Base-by-base conservation (phyloP, 2,888 invertebrate genomes). In the Parnassius orleans region DNA sequence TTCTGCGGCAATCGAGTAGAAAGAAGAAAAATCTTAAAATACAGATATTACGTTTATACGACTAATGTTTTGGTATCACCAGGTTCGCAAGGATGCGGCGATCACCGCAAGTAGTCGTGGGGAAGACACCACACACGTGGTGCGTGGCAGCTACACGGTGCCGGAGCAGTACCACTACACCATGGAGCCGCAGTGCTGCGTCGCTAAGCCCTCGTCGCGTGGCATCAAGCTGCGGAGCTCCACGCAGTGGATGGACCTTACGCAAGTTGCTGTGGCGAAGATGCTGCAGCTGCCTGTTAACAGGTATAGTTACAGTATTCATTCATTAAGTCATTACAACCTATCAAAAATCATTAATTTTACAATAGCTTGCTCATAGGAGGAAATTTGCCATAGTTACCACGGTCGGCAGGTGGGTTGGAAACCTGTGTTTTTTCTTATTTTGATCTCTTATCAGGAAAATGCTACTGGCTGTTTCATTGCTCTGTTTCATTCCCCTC, bases 121-220 rank as follows among this genome's bases (percentile, higher is more conserved):
- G 11, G 78, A 76, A 0, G 84, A 93, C 53, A 76, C 86, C 7
- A 86, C 84, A 10, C 86, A 93, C 54, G 89, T 89, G 0, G 80
- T 95, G 10, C 92, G 90, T 60, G 96, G 96, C 0, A 85, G 74
- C 3, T 93, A 92, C 64, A 76, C 85, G 10, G 76, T 93, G 14
- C 94, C 93, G 0, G 80, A 92, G 0, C 96, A 97, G 76, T 96
- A 95, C 78, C 96, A 96, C 81, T 96, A 93, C 71, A 93, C 94
- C 0, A 95, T 96, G 95, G 96, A 96, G 80, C 93, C 95, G 0
- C 95, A 95, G 69, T 90, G 92, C 44, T 94, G 94, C 58, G 65
- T 70, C 5, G 84, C 79, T 1, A 47, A 68, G 0, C 77, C 78
- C 42, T 79, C 79, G 0, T 73, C 79, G 0, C 68, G 73, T 1